phyloP scores from a whole-genome alignment of 1,140 invertebrate species.

The Trachymyrmex septentrionalis region DNA sequence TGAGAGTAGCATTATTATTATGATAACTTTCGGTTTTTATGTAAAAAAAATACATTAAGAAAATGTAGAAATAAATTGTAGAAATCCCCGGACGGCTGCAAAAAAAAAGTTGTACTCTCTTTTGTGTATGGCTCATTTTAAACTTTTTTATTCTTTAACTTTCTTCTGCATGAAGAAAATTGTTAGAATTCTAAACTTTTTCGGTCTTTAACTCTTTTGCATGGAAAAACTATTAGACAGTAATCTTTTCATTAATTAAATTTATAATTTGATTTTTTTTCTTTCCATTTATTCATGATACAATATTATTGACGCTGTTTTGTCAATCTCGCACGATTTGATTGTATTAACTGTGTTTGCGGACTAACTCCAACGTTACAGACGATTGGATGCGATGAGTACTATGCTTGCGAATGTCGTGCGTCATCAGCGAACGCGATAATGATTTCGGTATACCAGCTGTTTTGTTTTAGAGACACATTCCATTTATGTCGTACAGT shows the following conservation, averaged over 20 bases:
- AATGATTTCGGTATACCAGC: slow-evolving; percentile 31
- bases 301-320: slow-evolving; percentile 3
- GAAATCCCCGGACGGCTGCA: too few relatives aligned
- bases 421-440: slow-evolving; percentile 39
- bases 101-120: too few relatives aligned
- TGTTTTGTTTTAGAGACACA: slow-evolving; percentile 19
- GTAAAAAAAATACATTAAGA: too few relatives aligned
- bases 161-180: background rate
- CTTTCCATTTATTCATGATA: background rate
- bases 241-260: background rate
- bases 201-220: background rate
- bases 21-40: too few relatives aligned
- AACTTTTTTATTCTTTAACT: background rate
- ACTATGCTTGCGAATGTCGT: slow-evolving; percentile 25
- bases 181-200: slow-evolving; percentile 3
- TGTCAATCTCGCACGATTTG: slow-evolving; percentile 5
- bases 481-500: slow-evolving; percentile 13
- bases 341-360: slow-evolving; percentile 13
- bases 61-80: too few relatives aligned
- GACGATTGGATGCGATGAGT: slow-evolving; percentile 27
- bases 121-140: background rate
- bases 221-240: background rate
- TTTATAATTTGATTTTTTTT: background rate
- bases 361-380: background rate
- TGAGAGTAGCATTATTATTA: too few relatives aligned